Evolutionary conservation across 2,797 vertebrate genomes (phyloP), one percentile per base, ranked within the genome.

Genomic region (Lateolabrax maculatus): DNA sequence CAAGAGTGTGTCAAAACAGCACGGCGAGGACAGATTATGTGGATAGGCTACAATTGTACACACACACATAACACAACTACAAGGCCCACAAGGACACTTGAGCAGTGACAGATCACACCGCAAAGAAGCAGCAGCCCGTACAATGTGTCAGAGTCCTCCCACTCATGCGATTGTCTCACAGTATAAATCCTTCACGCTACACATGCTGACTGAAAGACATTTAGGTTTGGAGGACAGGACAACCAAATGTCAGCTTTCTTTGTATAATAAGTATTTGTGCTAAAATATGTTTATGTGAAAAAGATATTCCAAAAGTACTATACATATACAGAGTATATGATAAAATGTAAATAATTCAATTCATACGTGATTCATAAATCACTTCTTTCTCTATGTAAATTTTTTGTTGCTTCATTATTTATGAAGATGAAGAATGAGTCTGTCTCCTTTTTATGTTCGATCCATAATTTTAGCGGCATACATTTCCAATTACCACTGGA

Each of bases 151-250:
- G 48, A 56, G 65, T 78, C 82, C 84, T 88, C 84, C 87, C 77
- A 90, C 89, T 87, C 83, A 83, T 81, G 71, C 83, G 83, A 90
- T 88, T 89, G 86, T 79, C 75, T 85, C 69, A 73, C 75, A 71
- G 71, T 83, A 89, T 79, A 79, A 90, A 89, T 87, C 86, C 90
- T 86, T 90, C 86, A 83, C 10, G 39, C 71, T 76, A 72, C 81
- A 72, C 57, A 82, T 49, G 60, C 70, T 31, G 69, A 83, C 66
- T 75, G 61, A 51, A 72, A 81, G 65, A 69, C 43, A 11, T 84
- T 78, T 25, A 62, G 64, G 51, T 71, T 74, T 64, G 58, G 57
- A 55, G 56, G 67, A 62, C 48, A 55, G 27, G 39, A 66, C 64
- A 44, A 49, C 9, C 44, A 68, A 67, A 64, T 53, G n/a, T 11